A percentile compares a stretch with the other conserved stretches of the same genome.
Conservation (phyloP, 2,113 vertebrate genomes). For the Emydura subglobosa region DNA sequence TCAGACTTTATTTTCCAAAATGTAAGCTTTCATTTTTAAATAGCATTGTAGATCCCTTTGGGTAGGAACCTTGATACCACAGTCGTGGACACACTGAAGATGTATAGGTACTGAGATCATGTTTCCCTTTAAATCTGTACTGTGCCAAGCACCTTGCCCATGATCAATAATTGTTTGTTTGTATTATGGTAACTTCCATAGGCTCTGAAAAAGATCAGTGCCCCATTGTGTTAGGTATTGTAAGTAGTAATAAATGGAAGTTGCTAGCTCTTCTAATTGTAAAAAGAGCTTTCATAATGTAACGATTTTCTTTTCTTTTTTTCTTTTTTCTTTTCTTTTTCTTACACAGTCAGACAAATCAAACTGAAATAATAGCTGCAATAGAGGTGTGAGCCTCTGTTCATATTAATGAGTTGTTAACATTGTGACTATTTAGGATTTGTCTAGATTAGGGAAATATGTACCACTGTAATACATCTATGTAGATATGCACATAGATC, state of each 20-base stretch:
- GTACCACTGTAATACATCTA: neutral
- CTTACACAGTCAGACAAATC: neutral
- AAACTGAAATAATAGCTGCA: neutral
- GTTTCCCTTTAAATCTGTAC: neutral
- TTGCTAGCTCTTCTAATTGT: neutral
- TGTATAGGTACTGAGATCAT: neutral
- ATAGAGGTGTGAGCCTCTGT: neutral
- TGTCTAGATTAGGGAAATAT: neutral
- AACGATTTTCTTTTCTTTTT: neutral
- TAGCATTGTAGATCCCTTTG: neutral
- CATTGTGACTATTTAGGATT: neutral
- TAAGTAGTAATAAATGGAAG: neutral
- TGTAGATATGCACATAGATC: neutral
- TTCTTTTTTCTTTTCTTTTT: neutral
- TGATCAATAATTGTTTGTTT: neutral
- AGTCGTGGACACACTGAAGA: neutral
- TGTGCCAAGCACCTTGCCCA: neutral
- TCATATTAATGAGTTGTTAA: neutral
- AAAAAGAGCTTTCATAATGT: neutral
- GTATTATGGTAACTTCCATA: neutral
- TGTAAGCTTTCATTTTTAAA: neutral
- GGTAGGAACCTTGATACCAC: neutral
- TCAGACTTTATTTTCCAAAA: neutral
- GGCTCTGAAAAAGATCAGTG: neutral
- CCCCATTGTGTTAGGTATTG: neutral